A percentile compares a stretch with the other conserved stretches of the same genome.
Conservation (phyloP, 2,888 invertebrate species). For the Limnephilus rhombicus region DNA sequence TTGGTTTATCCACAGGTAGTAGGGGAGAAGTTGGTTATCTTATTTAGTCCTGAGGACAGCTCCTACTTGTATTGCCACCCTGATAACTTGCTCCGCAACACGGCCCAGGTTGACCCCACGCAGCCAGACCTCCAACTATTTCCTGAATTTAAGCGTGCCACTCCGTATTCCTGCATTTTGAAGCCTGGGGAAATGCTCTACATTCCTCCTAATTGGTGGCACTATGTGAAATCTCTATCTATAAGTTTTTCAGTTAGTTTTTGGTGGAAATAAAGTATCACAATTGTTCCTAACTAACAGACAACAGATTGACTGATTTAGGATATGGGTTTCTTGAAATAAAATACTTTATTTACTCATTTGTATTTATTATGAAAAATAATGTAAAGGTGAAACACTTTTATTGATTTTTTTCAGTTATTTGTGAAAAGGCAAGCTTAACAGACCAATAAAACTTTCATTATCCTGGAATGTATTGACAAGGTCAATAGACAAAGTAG, state of each 20-base stretch:
- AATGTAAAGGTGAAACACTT: conserved; percentile 29
- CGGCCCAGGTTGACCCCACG: conserved; percentile 93
- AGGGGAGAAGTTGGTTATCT: conserved; percentile 92
- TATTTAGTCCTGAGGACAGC: conserved; percentile 87
- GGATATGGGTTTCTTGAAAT: neutral
- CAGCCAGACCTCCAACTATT: conserved; percentile 84
- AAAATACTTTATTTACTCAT: conserved; percentile 16
- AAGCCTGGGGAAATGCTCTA: conserved; percentile 93
- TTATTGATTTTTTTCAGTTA: conserved; percentile 21
- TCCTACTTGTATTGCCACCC: conserved; percentile 88
- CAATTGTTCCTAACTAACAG: neutral
- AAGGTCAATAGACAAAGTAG: neutral
- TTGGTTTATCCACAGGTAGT: conserved; percentile 79
- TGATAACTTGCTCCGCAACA: conserved; percentile 88
- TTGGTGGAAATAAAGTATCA: conserved; percentile 89
- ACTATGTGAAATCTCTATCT: conserved; percentile 92
- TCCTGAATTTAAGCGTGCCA: conserved; percentile 83
- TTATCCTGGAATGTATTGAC: neutral
- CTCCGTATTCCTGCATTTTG: conserved; percentile 83
- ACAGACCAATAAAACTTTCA: neutral
- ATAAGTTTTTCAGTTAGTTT: conserved; percentile 98
- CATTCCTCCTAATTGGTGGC: conserved; percentile 98
- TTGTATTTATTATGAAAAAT: conserved; percentile 52
- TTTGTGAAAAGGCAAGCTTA: conserved; percentile 34
- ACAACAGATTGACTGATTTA: neutral